phyloP scores from a whole-genome alignment of 2,113 vertebrate species.

The Alces alces region DNA sequence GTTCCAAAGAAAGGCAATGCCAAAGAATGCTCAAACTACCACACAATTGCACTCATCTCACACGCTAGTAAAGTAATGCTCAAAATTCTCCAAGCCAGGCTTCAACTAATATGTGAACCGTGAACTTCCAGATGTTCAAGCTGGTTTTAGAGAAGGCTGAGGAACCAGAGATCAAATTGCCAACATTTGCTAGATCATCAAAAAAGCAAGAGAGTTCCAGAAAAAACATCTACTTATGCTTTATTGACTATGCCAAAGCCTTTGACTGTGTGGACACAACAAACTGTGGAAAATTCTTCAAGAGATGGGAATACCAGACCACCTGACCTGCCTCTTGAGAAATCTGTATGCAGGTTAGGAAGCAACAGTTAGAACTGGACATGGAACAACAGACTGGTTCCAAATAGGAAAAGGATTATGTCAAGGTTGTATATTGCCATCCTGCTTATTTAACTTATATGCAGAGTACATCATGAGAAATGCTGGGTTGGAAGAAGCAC shows the following conservation, averaged over 20 bases:
- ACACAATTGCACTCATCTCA: background rate
- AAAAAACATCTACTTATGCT: background rate
- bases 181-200: accelerated
- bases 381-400: background rate
- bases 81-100: background rate
- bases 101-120: background rate
- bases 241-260: background rate
- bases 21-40: background rate
- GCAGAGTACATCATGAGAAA: background rate
- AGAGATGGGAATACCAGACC: background rate
- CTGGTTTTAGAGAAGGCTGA: background rate
- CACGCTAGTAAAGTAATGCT: background rate
- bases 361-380: background rate
- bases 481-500: background rate
- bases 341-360: background rate
- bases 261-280: background rate
- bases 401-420: background rate
- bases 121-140: background rate
- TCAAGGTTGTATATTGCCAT: background rate
- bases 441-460: background rate
- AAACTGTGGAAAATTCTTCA: background rate
- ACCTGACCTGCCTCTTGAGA: background rate
- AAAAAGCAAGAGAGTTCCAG: background rate
- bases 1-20: background rate
- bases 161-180: background rate